Evolutionary conservation across 2,113 vertebrate genomes (phyloP), one percentile per base, ranked within the genome.

Genomic region (Phylloscopus whistleri): DNA sequence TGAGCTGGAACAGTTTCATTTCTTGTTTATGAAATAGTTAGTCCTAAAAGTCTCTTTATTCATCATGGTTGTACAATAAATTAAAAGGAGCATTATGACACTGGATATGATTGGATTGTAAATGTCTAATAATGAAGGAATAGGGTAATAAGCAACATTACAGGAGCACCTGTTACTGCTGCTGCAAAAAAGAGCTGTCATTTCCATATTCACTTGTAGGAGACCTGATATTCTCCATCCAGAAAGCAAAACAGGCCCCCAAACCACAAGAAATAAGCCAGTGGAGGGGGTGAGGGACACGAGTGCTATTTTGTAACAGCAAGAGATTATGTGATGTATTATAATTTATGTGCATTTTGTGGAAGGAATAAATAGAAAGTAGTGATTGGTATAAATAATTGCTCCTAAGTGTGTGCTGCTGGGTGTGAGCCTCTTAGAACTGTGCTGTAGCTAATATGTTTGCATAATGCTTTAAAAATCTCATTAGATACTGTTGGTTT

Each of bases 11-110:
- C 96, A 91, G 93, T 96, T 97, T 91, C 89, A 84, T 92, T 97
- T 97, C 95, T 95, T 96, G 93, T 94, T 94, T 92, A 94, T 96
- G 92, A 95, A 98, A 97, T 94, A 92, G 75, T 94, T 95, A 80
- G 86, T 80, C 90, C 93, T 97, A 90, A 96, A 95, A 94, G 96
- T 97, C 96, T 97, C 94, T 94, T 97, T 97, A 97, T 97, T 96
- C 96, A 95, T 96, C 95, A 53, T 92, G 91, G 96, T 94, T 96
- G 90, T 89, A 72, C 87, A 93, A 89, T 90, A 97, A 95, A 94
- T 96, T 93, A 96, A 94, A 96, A 97, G 93, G 84, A 93, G 77
- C 93, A 91, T 95, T 95, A 85, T 94, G 88, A 93, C 92, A 81
- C 90, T 87, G 72, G 95, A 63, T 97, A 91, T 95, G 92, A 95